These are phyloP conservation scores for Pardosa pseudoannulata DNA, from an alignment of 2,888 invertebrate species.

Conservation along the genomic window DNA sequence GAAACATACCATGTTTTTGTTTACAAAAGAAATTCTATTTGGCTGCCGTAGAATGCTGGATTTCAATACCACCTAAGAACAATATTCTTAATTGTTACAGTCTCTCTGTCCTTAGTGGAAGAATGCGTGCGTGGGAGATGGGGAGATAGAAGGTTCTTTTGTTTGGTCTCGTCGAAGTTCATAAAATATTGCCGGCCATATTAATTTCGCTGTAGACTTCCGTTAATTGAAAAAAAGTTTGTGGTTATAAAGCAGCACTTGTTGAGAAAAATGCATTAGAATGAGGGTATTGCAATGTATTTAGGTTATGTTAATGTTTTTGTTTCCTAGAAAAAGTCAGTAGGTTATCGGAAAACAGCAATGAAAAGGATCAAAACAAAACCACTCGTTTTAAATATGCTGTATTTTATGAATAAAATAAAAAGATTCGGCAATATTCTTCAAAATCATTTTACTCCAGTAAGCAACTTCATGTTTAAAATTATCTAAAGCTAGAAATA, in stretches of 20 bases:
- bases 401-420: no score
- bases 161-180: not conserved
- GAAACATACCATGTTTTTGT: not conserved
- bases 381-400: no score
- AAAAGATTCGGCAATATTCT: no score
- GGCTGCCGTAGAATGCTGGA: not conserved
- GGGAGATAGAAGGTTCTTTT: not conserved
- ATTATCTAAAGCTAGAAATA: no score
- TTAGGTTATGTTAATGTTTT: not conserved
- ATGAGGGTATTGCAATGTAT: not conserved
- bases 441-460: no score
- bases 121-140: not conserved
- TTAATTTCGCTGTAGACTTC: not conserved
- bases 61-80: conserved; percentile 10
- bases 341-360: no score
- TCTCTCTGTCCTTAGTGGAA: not conserved
- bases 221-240: not conserved
- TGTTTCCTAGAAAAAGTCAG: not conserved
- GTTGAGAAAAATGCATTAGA: not conserved
- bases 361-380: no score
- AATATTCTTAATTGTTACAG: not conserved
- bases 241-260: not conserved
- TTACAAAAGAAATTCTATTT: not conserved
- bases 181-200: not conserved
- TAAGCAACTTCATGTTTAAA: no score